Evolutionary conservation across 2,888 invertebrate species (phyloP).

Genomic region (Cerastis rubricosa): DNA sequence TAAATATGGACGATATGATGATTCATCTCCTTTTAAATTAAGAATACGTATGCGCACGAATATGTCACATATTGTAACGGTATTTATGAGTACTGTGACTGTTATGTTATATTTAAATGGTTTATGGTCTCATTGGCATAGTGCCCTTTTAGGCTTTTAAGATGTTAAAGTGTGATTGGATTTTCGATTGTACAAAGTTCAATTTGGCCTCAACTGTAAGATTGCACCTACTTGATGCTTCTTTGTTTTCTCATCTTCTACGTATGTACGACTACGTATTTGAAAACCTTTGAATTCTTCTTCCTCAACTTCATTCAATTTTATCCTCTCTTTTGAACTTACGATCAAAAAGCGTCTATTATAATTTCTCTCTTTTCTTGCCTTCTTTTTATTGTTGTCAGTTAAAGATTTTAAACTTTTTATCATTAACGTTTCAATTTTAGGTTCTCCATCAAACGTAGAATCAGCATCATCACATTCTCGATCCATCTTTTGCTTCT

Average conservation of each 20-base stretch:
- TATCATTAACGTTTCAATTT: background rate
- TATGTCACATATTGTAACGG: slow-evolving; percentile 66
- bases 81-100: slow-evolving; percentile 42
- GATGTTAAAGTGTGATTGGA: slow-evolving; percentile 15
- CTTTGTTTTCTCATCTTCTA: background rate
- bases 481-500: background rate
- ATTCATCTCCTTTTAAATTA: slow-evolving; percentile 69
- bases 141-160: slow-evolving; percentile 48
- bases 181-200: slow-evolving; percentile 9
- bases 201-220: slow-evolving; percentile 4
- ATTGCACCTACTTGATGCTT: background rate
- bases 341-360: too few relatives aligned
- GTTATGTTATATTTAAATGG: slow-evolving; percentile 39
- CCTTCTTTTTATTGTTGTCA: background rate
- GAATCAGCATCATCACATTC: background rate
- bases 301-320: background rate
- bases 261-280: background rate
- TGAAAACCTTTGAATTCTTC: background rate
- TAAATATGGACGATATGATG: slow-evolving; percentile 62
- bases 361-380: too few relatives aligned
- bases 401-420: background rate
- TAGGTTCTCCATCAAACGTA: background rate
- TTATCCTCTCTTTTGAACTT: background rate
- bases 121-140: slow-evolving; percentile 16
- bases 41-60: slow-evolving; percentile 61